Conservation (phyloP, 2,888 invertebrate genomes). For the Clostera curtula region DNA sequence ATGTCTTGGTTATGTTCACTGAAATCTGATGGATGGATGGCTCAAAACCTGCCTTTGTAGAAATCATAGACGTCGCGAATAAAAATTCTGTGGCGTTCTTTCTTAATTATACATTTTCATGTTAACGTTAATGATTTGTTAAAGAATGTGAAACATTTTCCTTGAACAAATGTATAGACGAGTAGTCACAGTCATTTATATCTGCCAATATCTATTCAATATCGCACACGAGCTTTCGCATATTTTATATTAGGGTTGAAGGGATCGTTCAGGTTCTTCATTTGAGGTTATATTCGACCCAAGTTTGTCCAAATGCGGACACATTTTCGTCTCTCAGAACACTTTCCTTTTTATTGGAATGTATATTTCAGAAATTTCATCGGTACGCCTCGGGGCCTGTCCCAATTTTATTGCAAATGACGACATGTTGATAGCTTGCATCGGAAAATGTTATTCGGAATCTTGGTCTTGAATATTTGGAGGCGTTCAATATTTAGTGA, state of each 20-base stretch:
- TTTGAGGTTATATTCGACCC: constrained; percentile 55
- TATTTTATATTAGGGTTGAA: constrained; percentile 52
- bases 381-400: constrained; percentile 27
- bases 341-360: constrained; percentile 57
- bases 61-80: no score
- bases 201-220: constrained; percentile 36
- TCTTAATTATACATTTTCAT: no score
- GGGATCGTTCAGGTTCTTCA: constrained; percentile 46
- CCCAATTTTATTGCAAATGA: constrained; percentile 43
- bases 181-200: constrained; percentile 8
- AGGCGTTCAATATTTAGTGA: no score
- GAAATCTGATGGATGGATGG: no score
- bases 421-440: constrained; percentile 36
- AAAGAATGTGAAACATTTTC: no score
- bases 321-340: constrained; percentile 52
- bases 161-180: no score
- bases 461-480: no score
- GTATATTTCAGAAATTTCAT: constrained; percentile 52
- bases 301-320: constrained; percentile 59
- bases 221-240: constrained; percentile 38
- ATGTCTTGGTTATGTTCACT: no score
- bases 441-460: constrained; percentile 23
- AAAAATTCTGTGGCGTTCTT: no score
- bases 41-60: no score
- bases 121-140: no score